Evolutionary conservation across 2,113 vertebrate species (phyloP), one percentile per base, ranked within the genome.

Genomic region (Pyrgilauda ruficollis): DNA sequence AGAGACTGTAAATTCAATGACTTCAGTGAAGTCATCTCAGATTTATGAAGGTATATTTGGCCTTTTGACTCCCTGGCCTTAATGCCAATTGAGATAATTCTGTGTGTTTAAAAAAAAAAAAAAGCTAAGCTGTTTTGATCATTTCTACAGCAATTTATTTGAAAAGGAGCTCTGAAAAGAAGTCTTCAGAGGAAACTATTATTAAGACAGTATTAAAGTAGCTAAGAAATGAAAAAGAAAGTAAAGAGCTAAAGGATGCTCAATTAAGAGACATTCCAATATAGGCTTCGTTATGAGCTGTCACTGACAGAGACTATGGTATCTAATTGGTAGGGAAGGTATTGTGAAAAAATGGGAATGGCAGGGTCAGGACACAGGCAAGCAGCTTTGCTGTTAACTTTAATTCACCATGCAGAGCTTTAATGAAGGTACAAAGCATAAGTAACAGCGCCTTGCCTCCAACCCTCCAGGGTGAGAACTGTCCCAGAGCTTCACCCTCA

Each of bases 1-100:
- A 93, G 76, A 86, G 79, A 61, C 35, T 56, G 47, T 72, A 95
- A 96, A 94, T 95, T 94, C 72, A 86, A 80, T 73, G 3, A 46
- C 72, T 93, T 88, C 73, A 68, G 22, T 88, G 90, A 96, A 96
- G 82, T 94, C 39, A 93, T 62, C 56, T 86, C 47, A 88, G 75
- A 96, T 95, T 95, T 94, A 94, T 68, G 61, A 94, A 94, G 50
- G 82, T 59, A 31, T n/a, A 56, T 86, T 73, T 81, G 79, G 37
- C 90, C 88, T 93, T 63, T 33, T 80, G 85, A 88, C 68, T 88
- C 43, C 50, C 18, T 96, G 83, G 90, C 74, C 83, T 90, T 92
- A 55, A 92, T 75, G 66, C 22, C 79, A 93, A 84, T 80, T 94
- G 93, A 95, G 75, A 83, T 91, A 93, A 77, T 90, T 91, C n/a